Evolutionary conservation across 1,140 invertebrate species (phyloP), one percentile per base, ranked within the genome.

Genomic region (Zophobas morio): DNA sequence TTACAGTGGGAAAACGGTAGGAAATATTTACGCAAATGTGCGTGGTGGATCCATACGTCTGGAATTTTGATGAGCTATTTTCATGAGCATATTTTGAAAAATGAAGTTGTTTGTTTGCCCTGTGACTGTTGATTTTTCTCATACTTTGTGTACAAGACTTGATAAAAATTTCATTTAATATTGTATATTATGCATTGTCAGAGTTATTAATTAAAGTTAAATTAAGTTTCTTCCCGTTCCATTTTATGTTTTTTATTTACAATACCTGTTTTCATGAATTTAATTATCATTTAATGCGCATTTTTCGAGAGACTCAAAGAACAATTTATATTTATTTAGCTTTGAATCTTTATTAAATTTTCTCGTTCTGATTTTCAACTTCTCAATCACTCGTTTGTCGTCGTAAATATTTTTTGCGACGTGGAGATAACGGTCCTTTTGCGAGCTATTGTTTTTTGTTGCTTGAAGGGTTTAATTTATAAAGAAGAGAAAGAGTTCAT

Each of bases 401-500:
- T 20, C 20, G 20, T 20, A 20, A 20, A 20, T 20, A 20, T 20
- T 20, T 20, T 20, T 20, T 20, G 20, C 33, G 34, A 57, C 1
- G 8, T 57, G 32, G 54, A 2, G 20, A 34, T 20, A 5, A 57
- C 1, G 34, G 3, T 35, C 54, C 20, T 6, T 20, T 20, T 46
- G 42, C 3, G 42, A 46, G 42, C 42, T 53, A 53, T 57, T 57
- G 3, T 33, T 57, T 57, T 57, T 35, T 57, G 54, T 57, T 33
- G 3, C 33, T 35, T 34, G 32, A 35, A 57, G 54, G 54, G 54
- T 57, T 57, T 57, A 33, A 57, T 57, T 57, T 57, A 57, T 20
- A 2, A 57, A 57, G 54, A 57, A 57, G 42, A 46, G 42, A 46
- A 57, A 53, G 49, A 53, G 49, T 32, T 46, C 42, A 53, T 53